A percentile compares a stretch with the other conserved stretches of the same genome.
Evolutionary conservation across 2,797 vertebrate species (phyloP).

Genomic region (Xenopus petersii): DNA sequence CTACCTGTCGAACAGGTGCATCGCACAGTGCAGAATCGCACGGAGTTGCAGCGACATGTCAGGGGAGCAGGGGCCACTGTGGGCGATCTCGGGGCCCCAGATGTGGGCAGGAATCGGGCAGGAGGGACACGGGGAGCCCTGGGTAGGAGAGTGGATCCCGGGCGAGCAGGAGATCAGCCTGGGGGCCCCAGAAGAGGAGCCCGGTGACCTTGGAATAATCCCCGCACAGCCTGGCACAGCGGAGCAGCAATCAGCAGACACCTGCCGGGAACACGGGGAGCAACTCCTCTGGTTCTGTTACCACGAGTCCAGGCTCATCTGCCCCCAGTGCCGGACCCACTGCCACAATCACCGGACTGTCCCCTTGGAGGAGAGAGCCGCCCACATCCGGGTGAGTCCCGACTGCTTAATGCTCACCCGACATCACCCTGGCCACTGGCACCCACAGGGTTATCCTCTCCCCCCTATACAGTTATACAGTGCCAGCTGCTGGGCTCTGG

Average conservation of each 20-base stretch:
- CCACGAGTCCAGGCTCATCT: conserved; percentile 71
- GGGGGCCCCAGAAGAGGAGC: neutral
- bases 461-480: too few species aligned
- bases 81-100: conserved; percentile 12
- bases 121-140: neutral
- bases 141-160: neutral
- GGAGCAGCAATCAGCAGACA: conserved; percentile 24
- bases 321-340: conserved; percentile 71
- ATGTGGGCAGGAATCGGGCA: neutral
- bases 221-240: neutral
- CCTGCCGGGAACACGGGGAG: conserved; percentile 64
- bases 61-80: neutral
- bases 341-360: conserved; percentile 66
- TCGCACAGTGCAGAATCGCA: neutral
- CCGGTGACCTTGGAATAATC: conserved; percentile 15
- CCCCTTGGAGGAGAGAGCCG: conserved; percentile 65
- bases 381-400: conserved; percentile 68
- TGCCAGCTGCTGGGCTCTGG: too few species aligned
- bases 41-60: neutral
- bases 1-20: too few species aligned
- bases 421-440: too few species aligned
- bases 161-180: too few species aligned
- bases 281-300: conserved; percentile 74
- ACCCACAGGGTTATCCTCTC: too few species aligned
- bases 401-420: too few species aligned